Evolutionary conservation across 2,888 invertebrate species (phyloP), one percentile per base, ranked within the genome.

Genomic region (Chalcosyrphus nemorum): DNA sequence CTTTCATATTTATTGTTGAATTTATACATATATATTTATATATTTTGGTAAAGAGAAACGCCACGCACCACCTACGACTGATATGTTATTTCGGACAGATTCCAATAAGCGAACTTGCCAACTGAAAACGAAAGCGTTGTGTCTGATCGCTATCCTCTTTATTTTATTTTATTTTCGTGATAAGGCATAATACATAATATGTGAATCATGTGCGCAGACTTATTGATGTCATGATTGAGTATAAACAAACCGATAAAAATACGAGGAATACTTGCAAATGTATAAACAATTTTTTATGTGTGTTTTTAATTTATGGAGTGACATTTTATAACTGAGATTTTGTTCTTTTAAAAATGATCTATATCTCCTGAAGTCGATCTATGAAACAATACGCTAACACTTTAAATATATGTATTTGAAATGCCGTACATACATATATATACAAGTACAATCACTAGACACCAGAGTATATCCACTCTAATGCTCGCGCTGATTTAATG

Each of bases 41-140:
- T 17, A n/a, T 19, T 19, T 59, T 27, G 27, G 15, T 45, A 15
- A 17, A 24, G 13, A 50, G 13, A 35, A 65, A 71, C n/a, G 27
- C n/a, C 35, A 71, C 59, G 57, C 63, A 71, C 76, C 59, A 45
- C 52, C 71, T 65, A 71, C 52, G 57, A 76, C 38, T 15, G 13
- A 57, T 63, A 50, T 76, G 50, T n/a, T 66, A 66, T 68, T 63
- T 66, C 54, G 63, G 45, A 17, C 54, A 66, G 47, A 35, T 59
- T 29, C 29, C 54, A n/a, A 56, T 27, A 75, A 56, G 66, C 32
- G 35, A 82, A 56, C 61, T 50, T 66, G 56, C 61, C 13, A 77
- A 77, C 77, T 68, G 77, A 82, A 82, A 82, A 72, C 66, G 77
- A 82, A 82, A 82, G 71, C 72, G 65, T 52, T 66, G 63, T 35